Conservation (phyloP, 2,888 invertebrate species). For the Megamerina dolium region DNA sequence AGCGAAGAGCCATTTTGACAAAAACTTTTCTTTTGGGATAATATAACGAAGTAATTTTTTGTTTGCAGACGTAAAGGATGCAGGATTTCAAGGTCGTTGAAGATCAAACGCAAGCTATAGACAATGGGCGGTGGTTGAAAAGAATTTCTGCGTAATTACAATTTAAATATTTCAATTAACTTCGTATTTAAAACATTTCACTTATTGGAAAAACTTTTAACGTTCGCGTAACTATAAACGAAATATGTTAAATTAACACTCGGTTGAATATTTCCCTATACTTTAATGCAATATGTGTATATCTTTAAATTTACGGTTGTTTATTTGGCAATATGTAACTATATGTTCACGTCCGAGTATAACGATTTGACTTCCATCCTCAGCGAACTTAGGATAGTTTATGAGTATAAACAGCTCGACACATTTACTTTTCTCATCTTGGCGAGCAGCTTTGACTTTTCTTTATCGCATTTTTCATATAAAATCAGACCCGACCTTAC, state of each 20-base stretch:
- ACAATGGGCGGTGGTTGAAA: too few species aligned
- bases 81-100: slow-evolving; percentile 7
- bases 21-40: background rate
- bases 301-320: background rate
- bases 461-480: slow-evolving; percentile 35
- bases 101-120: background rate
- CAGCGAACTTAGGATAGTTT: slow-evolving; percentile 41
- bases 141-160: too few species aligned
- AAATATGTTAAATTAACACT: too few species aligned
- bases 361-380: slow-evolving; percentile 37
- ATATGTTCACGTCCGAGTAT: slow-evolving; percentile 17
- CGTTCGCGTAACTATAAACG: too few species aligned
- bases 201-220: too few species aligned
- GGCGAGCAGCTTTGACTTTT: slow-evolving; percentile 31
- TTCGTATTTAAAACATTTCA: too few species aligned
- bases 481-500: slow-evolving; percentile 14
- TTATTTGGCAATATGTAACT: background rate
- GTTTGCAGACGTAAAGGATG: slow-evolving; percentile 1
- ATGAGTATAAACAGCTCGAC: slow-evolving; percentile 35
- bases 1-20: slow-evolving; percentile 40
- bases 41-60: background rate
- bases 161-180: too few species aligned
- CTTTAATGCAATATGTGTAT: background rate
- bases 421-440: slow-evolving; percentile 39
- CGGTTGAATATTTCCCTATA: too few species aligned